A percentile compares a stretch with the other conserved stretches of the same genome.
These are phyloP conservation scores for Xanthia icteritia DNA, from an alignment of 2,888 invertebrate species.

Conservation along the genomic window DNA sequence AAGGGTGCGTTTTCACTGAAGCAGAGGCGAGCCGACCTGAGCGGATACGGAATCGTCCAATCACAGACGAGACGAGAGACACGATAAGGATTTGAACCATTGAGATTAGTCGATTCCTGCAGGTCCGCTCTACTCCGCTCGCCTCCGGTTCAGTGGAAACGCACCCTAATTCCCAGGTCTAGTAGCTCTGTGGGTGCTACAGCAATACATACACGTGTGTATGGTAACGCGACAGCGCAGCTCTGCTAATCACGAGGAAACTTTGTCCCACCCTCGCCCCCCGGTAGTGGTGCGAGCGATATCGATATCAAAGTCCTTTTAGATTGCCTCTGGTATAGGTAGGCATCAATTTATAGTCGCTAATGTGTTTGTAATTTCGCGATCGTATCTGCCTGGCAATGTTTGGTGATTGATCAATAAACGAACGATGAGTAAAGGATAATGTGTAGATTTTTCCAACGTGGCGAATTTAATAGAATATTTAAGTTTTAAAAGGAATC, in stretches of 20 bases:
- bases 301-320: constrained; percentile 61
- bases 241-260: constrained; percentile 84
- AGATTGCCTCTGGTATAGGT: constrained; percentile 40
- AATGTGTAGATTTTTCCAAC: neutral
- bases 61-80: too few relatives aligned
- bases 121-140: too few relatives aligned
- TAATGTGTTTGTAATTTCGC: constrained; percentile 51
- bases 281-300: constrained; percentile 66
- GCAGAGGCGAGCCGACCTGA: too few relatives aligned
- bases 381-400: constrained; percentile 18
- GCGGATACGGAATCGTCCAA: too few relatives aligned
- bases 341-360: constrained; percentile 34
- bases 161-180: constrained; percentile 19
- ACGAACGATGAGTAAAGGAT: neutral
- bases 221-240: constrained; percentile 65
- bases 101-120: too few relatives aligned
- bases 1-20: too few relatives aligned
- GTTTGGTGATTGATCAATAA: constrained; percentile 34
- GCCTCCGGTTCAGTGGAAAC: too few relatives aligned
- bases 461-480: neutral
- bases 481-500: neutral
- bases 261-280: constrained; percentile 72
- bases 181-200: constrained; percentile 1
- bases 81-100: too few relatives aligned
- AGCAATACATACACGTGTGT: constrained; percentile 46